Evolutionary conservation across 2,888 invertebrate species (phyloP), one percentile per base, ranked within the genome.

Genomic region (Macroteleia sp.): DNA sequence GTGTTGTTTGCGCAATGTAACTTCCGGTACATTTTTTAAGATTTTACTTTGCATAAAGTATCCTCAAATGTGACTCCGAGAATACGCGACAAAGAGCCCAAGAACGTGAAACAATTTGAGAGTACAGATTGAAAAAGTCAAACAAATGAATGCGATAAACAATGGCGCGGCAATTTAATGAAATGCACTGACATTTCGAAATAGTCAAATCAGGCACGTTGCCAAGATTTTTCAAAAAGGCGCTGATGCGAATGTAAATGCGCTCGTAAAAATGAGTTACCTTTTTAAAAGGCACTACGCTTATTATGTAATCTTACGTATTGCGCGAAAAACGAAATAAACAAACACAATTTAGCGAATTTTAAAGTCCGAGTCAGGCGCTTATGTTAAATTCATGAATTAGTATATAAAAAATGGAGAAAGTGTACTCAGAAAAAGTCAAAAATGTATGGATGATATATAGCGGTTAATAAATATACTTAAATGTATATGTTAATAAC

Each of bases 81-180:
- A n/a, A n/a, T n/a, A n/a, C n/a, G n/a, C n/a, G n/a, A n/a, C n/a
- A n/a, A n/a, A n/a, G n/a, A n/a, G n/a, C n/a, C 10, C 42, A 30
- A 41, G 22, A 42, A 74, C 61, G 74, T 61, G 67, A 16, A 39
- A 34, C 46, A 67, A 74, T 67, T 74, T 32, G 34, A 22, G 32
- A 28, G 16, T 41, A 41, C 59, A 56, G 62, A 69, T 62, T 69
- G 56, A 69, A 75, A 69, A 69, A 75, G 54, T 75, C 62, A 61
- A 57, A 62, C 69, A 50, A 75, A 75, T 69, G 56, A 56, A 48
- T 14, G 56, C 5, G 50, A 69, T 75, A 75, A 75, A 62, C 69
- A 56, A 69, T 50, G 42, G 41, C 46, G 32, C 48, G 19, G 56
- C 56, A 69, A 69, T 75, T 69, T 69, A 62, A 62, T 62, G 50